Conservation (phyloP, 2,113 vertebrate genomes). For the Microtus richardsoni region DNA sequence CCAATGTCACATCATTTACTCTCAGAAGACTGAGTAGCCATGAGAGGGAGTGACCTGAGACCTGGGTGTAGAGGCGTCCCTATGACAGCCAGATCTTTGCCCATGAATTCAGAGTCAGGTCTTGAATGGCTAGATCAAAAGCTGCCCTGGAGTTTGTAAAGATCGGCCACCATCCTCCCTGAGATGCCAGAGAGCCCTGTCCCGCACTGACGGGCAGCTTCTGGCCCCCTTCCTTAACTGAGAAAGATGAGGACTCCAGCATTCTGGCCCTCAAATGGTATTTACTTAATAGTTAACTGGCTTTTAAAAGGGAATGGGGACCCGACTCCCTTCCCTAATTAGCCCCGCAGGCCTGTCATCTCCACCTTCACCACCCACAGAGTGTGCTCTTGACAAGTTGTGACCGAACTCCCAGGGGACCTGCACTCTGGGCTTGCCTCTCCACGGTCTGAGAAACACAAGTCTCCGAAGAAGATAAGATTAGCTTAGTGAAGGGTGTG, state of each 20-base stretch:
- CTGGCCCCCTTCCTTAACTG: background rate
- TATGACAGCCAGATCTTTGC: background rate
- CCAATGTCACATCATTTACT: background rate
- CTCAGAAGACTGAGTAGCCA: background rate
- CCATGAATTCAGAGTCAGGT: background rate
- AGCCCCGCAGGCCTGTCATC: background rate
- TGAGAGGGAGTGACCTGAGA: background rate
- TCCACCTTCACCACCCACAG: background rate
- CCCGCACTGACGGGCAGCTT: background rate
- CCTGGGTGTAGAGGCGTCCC: background rate
- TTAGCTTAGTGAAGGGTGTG: accelerated
- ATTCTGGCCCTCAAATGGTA: background rate
- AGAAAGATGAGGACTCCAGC: accelerated
- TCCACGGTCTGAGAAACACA: background rate
- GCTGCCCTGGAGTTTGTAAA: background rate
- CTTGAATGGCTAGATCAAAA: background rate
- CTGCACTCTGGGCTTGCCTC: background rate
- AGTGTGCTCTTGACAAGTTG: background rate
- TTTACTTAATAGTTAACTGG: background rate
- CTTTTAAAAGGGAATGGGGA: background rate
- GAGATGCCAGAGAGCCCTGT: background rate
- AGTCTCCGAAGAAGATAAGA: background rate
- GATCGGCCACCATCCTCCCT: too few species aligned
- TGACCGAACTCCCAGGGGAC: background rate
- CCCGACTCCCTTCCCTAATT: background rate